phyloP scores from a whole-genome alignment of 2,888 invertebrate genomes.

The Epirrhoe tristata region DNA sequence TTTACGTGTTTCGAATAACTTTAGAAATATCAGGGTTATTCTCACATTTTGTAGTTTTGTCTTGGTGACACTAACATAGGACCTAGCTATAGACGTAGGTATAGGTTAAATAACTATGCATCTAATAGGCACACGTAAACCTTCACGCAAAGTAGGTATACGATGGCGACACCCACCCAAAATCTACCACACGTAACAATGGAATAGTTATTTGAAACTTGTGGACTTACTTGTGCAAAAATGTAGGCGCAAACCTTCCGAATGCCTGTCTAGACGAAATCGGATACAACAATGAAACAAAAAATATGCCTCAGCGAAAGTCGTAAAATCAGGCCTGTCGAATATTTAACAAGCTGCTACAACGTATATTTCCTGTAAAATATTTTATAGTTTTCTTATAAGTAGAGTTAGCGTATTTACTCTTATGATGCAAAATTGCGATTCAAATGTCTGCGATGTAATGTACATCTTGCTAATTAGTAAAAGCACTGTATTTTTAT shows the following conservation, averaged over 20 bases:
- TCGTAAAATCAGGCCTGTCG: slow-evolving; percentile 33
- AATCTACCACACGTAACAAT: neutral
- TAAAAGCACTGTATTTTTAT: neutral
- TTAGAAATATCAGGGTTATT: slow-evolving; percentile 15
- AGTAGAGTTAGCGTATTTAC: neutral
- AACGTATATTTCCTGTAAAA: slow-evolving; percentile 35
- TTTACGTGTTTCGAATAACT: slow-evolving; percentile 23
- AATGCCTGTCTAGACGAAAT: slow-evolving; percentile 34
- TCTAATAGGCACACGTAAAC: no score
- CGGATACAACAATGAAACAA: slow-evolving; percentile 32
- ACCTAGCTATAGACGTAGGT: neutral
- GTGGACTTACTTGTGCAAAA: slow-evolving; percentile 15
- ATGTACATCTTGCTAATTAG: neutral
- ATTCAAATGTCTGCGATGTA: neutral
- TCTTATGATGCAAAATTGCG: neutral
- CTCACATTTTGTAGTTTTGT: slow-evolving; percentile 1
- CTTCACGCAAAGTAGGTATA: no score
- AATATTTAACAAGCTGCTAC: slow-evolving; percentile 30
- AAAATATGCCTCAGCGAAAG: slow-evolving; percentile 28
- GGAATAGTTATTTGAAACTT: slow-evolving; percentile 19
- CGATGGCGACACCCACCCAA: no score
- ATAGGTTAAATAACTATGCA: neutral
- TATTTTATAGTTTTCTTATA: slow-evolving; percentile 15
- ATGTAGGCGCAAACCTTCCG: slow-evolving; percentile 14
- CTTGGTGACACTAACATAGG: neutral